These are phyloP conservation scores for Virgularia gustaviana DNA, from an alignment of 92 coral and sea anemone species.

Conservation along the genomic window DNA sequence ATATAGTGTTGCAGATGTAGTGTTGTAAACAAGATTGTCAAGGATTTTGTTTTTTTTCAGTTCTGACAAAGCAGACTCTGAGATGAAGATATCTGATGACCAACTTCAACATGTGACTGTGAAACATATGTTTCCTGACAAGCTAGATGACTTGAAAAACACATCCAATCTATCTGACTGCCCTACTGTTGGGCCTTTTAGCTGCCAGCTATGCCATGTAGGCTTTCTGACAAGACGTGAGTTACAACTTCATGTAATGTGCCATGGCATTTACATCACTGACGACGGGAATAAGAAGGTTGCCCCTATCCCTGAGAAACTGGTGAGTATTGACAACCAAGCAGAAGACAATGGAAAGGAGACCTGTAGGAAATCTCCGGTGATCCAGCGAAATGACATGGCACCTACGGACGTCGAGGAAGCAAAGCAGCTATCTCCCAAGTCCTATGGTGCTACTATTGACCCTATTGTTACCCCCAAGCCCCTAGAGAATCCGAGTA, in stretches of 20 bases:
- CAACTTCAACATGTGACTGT: neutral
- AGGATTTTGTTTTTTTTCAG: no score
- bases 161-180: no score
- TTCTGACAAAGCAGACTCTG: constrained; percentile 35
- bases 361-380: neutral
- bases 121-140: neutral
- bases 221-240: constrained; percentile 31
- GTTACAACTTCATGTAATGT: constrained; percentile 29
- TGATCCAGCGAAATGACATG: neutral
- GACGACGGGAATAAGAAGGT: neutral
- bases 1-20: no score
- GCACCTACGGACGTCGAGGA: neutral
- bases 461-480: neutral
- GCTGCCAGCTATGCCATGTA: constrained; percentile 25
- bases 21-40: no score
- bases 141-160: neutral
- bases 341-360: neutral
- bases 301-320: neutral
- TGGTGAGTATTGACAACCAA: neutral
- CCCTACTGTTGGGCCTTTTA: constrained; percentile 6
- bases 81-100: constrained; percentile 30
- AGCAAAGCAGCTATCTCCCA: neutral
- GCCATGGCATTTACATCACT: constrained; percentile 27
- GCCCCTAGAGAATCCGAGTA: neutral
- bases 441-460: neutral